Conservation (phyloP, 2,113 vertebrate genomes). For the Saguinus imperator region DNA sequence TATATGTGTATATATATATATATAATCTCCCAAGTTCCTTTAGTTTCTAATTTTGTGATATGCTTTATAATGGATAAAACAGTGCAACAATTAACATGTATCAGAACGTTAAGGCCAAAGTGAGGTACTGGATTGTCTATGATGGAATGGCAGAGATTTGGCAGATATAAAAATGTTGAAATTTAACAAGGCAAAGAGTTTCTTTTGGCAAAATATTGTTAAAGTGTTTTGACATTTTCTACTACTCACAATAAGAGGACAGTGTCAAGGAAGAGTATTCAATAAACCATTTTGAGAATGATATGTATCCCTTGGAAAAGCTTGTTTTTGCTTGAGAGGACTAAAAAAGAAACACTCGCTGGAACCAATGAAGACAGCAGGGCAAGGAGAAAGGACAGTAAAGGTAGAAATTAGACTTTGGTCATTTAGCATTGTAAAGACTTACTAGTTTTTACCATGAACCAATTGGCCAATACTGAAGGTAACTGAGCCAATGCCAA, state of each 20-base stretch:
- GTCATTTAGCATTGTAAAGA: background rate
- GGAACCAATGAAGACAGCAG: background rate
- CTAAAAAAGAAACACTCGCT: background rate
- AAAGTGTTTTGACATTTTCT: background rate
- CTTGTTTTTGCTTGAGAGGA: background rate
- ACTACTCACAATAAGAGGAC: too few relatives aligned
- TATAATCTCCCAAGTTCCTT: background rate
- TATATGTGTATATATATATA: too few relatives aligned
- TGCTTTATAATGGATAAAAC: background rate
- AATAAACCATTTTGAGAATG: background rate
- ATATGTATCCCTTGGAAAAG: background rate
- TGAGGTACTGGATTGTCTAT: background rate
- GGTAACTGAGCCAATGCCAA: background rate
- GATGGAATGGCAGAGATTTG: background rate
- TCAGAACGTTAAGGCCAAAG: background rate
- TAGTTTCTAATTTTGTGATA: background rate
- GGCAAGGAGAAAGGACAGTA: background rate
- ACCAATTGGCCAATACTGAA: background rate
- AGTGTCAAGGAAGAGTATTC: background rate
- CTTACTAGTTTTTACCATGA: background rate
- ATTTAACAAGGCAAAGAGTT: background rate
- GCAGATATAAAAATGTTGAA: background rate
- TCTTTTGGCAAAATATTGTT: background rate
- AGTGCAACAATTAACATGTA: background rate
- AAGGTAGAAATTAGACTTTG: background rate